Percentiles rank a stretch among this genome's conserved stretches.
phyloP scores from a whole-genome alignment of 2,113 vertebrate genomes.

The Scomber japonicus region DNA sequence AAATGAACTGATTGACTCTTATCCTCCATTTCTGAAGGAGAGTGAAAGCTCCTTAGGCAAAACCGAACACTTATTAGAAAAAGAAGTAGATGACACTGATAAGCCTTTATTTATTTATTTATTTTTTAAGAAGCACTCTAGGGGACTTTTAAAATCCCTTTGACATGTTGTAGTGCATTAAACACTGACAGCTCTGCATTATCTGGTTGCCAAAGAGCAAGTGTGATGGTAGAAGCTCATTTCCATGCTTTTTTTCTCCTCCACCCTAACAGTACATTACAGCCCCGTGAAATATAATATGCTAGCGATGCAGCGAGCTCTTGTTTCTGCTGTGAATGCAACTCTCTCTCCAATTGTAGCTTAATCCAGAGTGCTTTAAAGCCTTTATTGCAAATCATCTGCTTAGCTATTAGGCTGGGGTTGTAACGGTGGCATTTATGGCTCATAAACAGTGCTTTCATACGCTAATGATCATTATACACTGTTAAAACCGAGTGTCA shows the following conservation, averaged over 20 bases:
- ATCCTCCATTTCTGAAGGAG: slow-evolving; percentile 39
- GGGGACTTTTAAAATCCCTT: slow-evolving; percentile 60
- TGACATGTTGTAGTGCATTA: slow-evolving; percentile 59
- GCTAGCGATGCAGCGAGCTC: slow-evolving; percentile 36
- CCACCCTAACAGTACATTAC: slow-evolving; percentile 33
- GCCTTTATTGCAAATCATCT: slow-evolving; percentile 69
- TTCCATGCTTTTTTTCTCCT: slow-evolving; percentile 14
- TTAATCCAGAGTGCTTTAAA: slow-evolving; percentile 68
- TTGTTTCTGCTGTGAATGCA: slow-evolving; percentile 53
- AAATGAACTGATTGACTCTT: slow-evolving; percentile 24
- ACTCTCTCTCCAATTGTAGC: slow-evolving; percentile 53
- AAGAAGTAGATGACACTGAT: slow-evolving; percentile 66
- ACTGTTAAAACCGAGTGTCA: slow-evolving; percentile 50
- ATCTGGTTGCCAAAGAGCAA: slow-evolving; percentile 39
- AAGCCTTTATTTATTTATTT: slow-evolving; percentile 43
- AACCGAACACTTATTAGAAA: slow-evolving; percentile 53
- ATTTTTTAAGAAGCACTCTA: slow-evolving; percentile 50
- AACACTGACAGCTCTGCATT: slow-evolving; percentile 57
- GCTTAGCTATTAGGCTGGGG: slow-evolving; percentile 52
- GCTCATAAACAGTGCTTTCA: slow-evolving; percentile 70
- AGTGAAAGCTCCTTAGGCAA: slow-evolving; percentile 55
- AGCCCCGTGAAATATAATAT: slow-evolving; percentile 47
- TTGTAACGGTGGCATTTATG: slow-evolving; percentile 67
- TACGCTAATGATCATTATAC: slow-evolving; percentile 63
- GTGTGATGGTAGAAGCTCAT: slow-evolving; percentile 28